Conservation (phyloP, 2,888 invertebrate genomes). For the Cephus rjabovi region DNA sequence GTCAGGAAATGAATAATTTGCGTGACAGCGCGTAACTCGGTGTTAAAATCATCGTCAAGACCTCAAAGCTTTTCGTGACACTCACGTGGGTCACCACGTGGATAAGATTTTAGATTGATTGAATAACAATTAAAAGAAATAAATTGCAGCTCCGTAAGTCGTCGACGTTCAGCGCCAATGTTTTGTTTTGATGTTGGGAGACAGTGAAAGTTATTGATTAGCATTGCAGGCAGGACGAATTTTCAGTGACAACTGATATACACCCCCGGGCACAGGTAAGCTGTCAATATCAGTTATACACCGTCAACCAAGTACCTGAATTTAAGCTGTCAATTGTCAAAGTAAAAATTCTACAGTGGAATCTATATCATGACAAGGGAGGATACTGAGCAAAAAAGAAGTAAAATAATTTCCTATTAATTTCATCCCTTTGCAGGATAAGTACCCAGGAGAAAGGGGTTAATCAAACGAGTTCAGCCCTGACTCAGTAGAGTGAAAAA, state of each 20-base stretch:
- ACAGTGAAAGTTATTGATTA: slow-evolving; percentile 13
- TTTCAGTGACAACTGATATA: slow-evolving; percentile 1
- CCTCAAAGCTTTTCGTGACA: background rate
- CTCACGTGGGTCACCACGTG: background rate
- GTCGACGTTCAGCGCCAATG: background rate
- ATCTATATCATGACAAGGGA: background rate
- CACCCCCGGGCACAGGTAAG: background rate
- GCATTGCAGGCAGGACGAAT: background rate
- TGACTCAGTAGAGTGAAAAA: slow-evolving; percentile 32
- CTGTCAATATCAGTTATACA: background rate
- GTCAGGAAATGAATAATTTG: slow-evolving; percentile 12
- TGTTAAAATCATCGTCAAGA: background rate
- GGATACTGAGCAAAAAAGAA: background rate
- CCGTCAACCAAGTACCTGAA: background rate
- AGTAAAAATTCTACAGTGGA: background rate
- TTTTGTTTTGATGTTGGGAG: background rate
- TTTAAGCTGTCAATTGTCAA: background rate
- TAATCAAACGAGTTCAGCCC: background rate
- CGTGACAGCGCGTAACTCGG: slow-evolving; percentile 6
- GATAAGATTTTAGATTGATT: background rate
- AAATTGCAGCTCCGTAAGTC: background rate
- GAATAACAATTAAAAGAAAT: background rate
- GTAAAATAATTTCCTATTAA: background rate
- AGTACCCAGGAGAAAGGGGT: background rate
- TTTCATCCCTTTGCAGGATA: background rate